Base-by-base conservation (phyloP, 2,797 vertebrate species). In the Staurois parvus region DNA sequence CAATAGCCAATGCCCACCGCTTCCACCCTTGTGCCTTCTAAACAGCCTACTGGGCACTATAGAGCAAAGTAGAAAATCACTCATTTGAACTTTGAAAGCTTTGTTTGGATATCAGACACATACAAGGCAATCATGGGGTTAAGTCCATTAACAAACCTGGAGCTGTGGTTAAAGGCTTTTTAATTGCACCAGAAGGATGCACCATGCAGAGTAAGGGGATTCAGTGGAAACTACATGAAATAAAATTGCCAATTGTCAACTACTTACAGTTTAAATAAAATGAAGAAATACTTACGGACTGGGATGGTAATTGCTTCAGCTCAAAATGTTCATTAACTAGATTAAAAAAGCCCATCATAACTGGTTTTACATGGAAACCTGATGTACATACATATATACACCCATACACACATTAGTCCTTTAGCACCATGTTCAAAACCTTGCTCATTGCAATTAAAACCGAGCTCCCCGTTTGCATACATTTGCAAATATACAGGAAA, bases 201-300 rank as follows among this genome's bases (percentile, higher is more conserved):
- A 28, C 48, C 85, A 82, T 37, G 79, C 73, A 77, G 79, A 42
- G 85, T 26, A 12, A 62, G 52, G 52, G 24, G 6, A 70, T 34
- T 76, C 64, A 81, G 64, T 9, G 45, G 48, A 45, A 85, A 76
- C 42, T 40, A 45, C 67, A 32, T 59, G 64, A 66, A 85, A 62
- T 85, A 69, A 81, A 81, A 62, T 81, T 48, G 56, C 84, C 84
- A 81, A 82, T 77, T 82, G 73, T 72, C 48, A 81, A 72, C 73
- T 48, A 64, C 48, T 76, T 86, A 64, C 67, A 82, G 81, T 86
- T 85, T 86, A 86, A 86, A 82, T 86, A 86, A 86, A 86, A 77
- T 72, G 52, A 86, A 82, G 32, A 37, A 48, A 69, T 81, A 26
- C 40, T 66, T 72, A 73, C 24, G 66, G 37, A 34, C 26, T 67